phyloP scores from a whole-genome alignment of 2,113 vertebrate species.

The Albula goreensis region DNA sequence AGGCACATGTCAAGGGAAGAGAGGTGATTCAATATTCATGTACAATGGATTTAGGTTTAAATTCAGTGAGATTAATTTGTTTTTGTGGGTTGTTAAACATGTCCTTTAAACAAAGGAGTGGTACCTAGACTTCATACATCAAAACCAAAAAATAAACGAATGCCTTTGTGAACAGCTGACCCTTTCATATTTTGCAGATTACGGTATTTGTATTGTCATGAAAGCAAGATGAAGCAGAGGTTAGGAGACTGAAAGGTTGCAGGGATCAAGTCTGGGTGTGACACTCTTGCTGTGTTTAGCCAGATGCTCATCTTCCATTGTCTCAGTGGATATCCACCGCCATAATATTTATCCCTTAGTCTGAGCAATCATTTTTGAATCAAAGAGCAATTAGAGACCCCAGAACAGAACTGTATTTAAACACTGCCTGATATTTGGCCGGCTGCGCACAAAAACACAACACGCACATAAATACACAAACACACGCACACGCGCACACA shows the following conservation, averaged over 20 bases:
- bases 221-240: not conserved
- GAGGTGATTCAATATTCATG: conserved; percentile 51
- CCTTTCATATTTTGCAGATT: too few relatives aligned
- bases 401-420: conserved; percentile 73
- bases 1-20: conserved; percentile 60
- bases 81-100: not conserved
- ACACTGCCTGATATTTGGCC: conserved; percentile 69
- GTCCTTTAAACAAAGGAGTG: not conserved
- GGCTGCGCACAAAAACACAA: conserved; percentile 47
- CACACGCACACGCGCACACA: conserved; percentile 1
- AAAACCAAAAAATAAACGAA: too few relatives aligned
- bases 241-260: not conserved
- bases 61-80: conserved; percentile 45
- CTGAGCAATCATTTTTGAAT: conserved; percentile 40
- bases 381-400: conserved; percentile 62
- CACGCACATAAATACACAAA: not conserved
- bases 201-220: too few relatives aligned
- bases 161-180: too few relatives aligned
- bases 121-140: not conserved
- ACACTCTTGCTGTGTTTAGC: not conserved
- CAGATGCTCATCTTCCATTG: conserved; percentile 26
- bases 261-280: not conserved
- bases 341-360: conserved; percentile 29
- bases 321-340: conserved; percentile 60
- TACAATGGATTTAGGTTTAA: conserved; percentile 65